Conservation (phyloP, 2,113 vertebrate species). For the Lophotis ruficrista region DNA sequence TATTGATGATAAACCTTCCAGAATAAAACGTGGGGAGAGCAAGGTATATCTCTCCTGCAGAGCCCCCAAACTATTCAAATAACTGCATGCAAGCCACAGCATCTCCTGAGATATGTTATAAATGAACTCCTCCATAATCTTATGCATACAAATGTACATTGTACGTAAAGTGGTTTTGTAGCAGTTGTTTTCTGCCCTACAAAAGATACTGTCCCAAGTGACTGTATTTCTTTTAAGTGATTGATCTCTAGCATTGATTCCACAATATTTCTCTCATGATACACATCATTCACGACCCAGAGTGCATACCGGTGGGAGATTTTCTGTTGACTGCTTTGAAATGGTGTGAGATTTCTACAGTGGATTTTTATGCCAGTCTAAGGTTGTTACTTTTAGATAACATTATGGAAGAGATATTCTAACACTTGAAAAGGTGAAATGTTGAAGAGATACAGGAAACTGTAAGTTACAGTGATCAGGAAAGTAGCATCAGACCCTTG, state of each 20-base stretch:
- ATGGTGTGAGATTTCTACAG: neutral
- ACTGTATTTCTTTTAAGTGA: constrained; percentile 34
- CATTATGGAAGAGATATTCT: neutral
- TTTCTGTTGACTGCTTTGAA: neutral
- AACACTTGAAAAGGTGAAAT: neutral
- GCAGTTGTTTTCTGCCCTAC: constrained; percentile 5
- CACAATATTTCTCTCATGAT: neutral
- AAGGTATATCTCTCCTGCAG: constrained; percentile 55
- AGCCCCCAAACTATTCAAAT: constrained; percentile 58
- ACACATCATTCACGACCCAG: neutral
- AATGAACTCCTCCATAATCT: neutral
- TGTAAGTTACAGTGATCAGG: neutral
- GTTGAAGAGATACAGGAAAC: neutral
- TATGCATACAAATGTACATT: neutral
- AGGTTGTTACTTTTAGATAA: neutral
- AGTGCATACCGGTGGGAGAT: neutral
- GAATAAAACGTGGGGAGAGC: constrained; percentile 69
- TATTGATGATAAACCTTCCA: constrained; percentile 77
- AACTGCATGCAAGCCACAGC: neutral
- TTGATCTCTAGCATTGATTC: constrained; percentile 33
- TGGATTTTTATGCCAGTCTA: neutral
- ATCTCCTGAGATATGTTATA: constrained; percentile 29
- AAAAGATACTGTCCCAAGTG: constrained; percentile 9
- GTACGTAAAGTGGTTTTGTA: neutral
- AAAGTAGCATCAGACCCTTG: neutral